Percentiles rank a stretch among this genome's conserved stretches.
Conservation (phyloP, 1,140 invertebrate genomes). For the Epicauta chinensis region DNA sequence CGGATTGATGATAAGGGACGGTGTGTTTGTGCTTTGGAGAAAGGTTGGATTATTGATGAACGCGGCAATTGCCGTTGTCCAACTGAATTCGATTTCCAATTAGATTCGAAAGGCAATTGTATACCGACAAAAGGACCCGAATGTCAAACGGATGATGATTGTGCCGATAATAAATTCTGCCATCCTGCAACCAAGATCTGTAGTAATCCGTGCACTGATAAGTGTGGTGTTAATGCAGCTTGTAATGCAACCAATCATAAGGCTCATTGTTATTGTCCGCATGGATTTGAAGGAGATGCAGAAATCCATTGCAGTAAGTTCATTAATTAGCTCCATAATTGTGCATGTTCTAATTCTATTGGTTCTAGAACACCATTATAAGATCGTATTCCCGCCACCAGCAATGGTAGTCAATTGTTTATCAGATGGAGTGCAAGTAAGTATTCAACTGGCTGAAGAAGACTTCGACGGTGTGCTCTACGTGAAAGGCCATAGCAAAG, state of each 20-base stretch:
- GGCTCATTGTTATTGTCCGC: constrained; percentile 69
- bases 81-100: constrained; percentile 59
- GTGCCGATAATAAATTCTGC: constrained; percentile 70
- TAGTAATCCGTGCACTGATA: constrained; percentile 65
- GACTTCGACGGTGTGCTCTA: constrained; percentile 89
- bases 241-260: constrained; percentile 74
- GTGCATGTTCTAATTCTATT: background rate
- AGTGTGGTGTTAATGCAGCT: constrained; percentile 69
- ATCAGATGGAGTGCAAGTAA: constrained; percentile 85
- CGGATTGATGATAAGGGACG: constrained; percentile 67
- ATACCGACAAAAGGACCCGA: constrained; percentile 50
- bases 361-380: constrained; percentile 40
- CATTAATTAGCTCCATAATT: background rate
- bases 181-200: constrained; percentile 61
- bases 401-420: constrained; percentile 81
- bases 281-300: constrained; percentile 63
- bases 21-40: constrained; percentile 71
- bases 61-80: constrained; percentile 74
- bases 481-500: constrained; percentile 90
- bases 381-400: constrained; percentile 74
- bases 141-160: constrained; percentile 69
- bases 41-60: constrained; percentile 67
- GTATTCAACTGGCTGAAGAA: constrained; percentile 68
- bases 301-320: constrained; percentile 60
- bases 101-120: constrained; percentile 62